Evolutionary conservation across 2,113 vertebrate genomes (phyloP).

Genomic region (Coryphaenoides rupestris): DNA sequence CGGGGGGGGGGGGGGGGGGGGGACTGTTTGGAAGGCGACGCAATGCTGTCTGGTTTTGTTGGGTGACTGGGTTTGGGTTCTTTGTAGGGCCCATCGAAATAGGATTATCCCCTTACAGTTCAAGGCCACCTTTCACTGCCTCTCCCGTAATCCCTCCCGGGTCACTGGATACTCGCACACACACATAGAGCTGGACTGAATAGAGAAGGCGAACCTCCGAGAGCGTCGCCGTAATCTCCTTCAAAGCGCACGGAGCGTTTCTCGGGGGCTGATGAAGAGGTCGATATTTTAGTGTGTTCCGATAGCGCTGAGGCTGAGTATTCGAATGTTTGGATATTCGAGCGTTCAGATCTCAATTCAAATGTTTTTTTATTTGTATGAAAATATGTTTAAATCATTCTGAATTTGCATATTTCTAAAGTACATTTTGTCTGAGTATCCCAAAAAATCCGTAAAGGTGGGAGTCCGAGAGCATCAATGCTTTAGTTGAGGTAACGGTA

Average conservation of each 20-base stretch:
- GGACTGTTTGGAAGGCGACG: conserved; percentile 23
- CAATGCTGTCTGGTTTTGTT: conserved; percentile 27
- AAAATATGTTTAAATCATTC: too few species aligned
- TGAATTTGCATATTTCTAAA: too few species aligned
- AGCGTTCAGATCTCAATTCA: too few species aligned
- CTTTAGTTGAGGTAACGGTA: too few species aligned
- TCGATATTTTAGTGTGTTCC: too few species aligned
- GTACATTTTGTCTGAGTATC: too few species aligned
- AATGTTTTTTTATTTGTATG: too few species aligned
- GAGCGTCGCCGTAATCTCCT: not conserved
- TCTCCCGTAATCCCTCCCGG: conserved; percentile 64
- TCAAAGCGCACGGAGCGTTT: not conserved
- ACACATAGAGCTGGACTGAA: conserved; percentile 42
- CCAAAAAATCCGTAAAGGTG: too few species aligned
- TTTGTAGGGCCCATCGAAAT: conserved; percentile 60
- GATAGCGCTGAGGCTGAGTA: too few species aligned
- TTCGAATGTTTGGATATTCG: too few species aligned
- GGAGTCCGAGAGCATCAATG: too few species aligned
- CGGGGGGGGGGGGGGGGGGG: not conserved
- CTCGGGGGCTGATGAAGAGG: too few species aligned
- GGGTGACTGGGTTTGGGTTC: conserved; percentile 52
- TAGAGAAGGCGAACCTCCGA: conserved; percentile 21
- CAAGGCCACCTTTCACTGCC: conserved; percentile 63
- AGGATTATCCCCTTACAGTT: conserved; percentile 70
- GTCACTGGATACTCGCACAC: conserved; percentile 59